Evolutionary conservation across 2,797 vertebrate species (phyloP).

Genomic region (Lycodopsis pacificus): DNA sequence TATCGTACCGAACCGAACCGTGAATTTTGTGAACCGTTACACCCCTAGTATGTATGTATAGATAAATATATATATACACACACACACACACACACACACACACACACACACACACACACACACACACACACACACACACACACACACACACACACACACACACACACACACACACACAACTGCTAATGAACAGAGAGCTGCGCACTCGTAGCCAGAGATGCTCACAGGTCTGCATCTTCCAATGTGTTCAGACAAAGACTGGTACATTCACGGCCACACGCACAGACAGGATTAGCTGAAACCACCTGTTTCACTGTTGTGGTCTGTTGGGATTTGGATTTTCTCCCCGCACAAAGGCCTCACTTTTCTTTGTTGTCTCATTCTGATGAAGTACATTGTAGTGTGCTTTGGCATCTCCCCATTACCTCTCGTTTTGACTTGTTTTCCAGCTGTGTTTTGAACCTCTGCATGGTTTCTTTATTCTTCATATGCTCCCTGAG

Average conservation of each 20-base stretch:
- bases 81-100: too few relatives aligned
- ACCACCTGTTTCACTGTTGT: constrained; percentile 39
- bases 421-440: not conserved
- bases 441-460: constrained; percentile 8
- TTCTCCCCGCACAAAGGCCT: constrained; percentile 24
- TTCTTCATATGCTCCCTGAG: not conserved
- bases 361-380: constrained; percentile 41
- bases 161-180: not conserved
- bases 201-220: not conserved
- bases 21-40: too few relatives aligned
- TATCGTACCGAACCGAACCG: too few relatives aligned
- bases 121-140: too few relatives aligned
- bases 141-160: too few relatives aligned
- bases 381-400: constrained; percentile 32
- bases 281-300: constrained; percentile 32
- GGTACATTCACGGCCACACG: constrained; percentile 8
- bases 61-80: not conserved
- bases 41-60: not conserved
- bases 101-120: too few relatives aligned
- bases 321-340: constrained; percentile 28
- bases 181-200: constrained; percentile 7
- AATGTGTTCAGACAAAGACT: not conserved
- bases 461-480: not conserved
- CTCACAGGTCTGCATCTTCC: not conserved
- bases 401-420: constrained; percentile 33